Percentiles rank a stretch among this genome's conserved stretches.
Evolutionary conservation across 2,888 invertebrate genomes (phyloP).

Genomic region (Leptinotarsa juncta): DNA sequence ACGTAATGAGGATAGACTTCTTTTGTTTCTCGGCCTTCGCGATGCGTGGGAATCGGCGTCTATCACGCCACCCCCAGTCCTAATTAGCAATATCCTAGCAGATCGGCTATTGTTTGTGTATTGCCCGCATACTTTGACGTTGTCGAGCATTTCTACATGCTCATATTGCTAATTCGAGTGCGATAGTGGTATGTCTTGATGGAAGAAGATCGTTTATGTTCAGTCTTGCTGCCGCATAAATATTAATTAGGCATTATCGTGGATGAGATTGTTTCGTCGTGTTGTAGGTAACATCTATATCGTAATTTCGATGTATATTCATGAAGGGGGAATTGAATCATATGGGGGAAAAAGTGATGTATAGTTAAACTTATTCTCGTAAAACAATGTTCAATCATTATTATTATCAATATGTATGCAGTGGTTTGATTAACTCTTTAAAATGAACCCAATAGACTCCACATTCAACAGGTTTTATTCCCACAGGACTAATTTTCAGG

Average conservation of each 20-base stretch:
- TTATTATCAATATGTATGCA: too few relatives aligned
- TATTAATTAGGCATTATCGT: constrained; percentile 8
- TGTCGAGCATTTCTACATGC: constrained; percentile 50
- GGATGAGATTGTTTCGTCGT: constrained; percentile 1
- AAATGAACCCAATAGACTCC: too few relatives aligned
- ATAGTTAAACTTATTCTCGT: too few relatives aligned
- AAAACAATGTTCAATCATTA: too few relatives aligned
- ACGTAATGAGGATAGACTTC: constrained; percentile 57
- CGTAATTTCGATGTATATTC: not conserved
- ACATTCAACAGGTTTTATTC: too few relatives aligned
- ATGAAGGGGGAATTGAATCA: not conserved
- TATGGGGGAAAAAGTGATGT: too few relatives aligned
- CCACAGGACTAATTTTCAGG: too few relatives aligned
- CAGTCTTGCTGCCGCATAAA: constrained; percentile 10
- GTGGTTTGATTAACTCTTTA: too few relatives aligned
- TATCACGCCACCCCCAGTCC: constrained; percentile 55
- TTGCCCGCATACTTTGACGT: constrained; percentile 58
- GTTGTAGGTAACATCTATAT: not conserved
- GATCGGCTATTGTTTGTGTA: constrained; percentile 56
- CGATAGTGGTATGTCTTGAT: constrained; percentile 36
- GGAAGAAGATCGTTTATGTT: constrained; percentile 17
- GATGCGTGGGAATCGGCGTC: constrained; percentile 55
- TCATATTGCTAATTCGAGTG: constrained; percentile 52
- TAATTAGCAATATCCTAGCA: constrained; percentile 59
- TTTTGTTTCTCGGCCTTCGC: constrained; percentile 57